Evolutionary conservation across 2,888 invertebrate species (phyloP), one percentile per base, ranked within the genome.

Genomic region (Hypena proboscidalis): DNA sequence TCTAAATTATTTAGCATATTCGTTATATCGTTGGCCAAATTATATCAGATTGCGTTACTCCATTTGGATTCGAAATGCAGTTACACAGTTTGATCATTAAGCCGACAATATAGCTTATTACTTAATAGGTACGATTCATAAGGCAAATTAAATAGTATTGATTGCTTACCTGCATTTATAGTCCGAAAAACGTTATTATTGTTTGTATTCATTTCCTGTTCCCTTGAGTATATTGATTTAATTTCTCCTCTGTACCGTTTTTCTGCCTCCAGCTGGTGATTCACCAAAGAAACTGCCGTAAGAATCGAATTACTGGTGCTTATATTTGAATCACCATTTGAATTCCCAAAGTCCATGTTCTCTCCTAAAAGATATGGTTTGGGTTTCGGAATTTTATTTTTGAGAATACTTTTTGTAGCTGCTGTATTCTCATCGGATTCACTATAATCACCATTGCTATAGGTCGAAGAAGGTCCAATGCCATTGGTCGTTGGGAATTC

Each of bases 301-400:
- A 75, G 62, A 34, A 71, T 74, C 45, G 56, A 49, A 20, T 70
- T 66, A 42, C 58, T 62, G 31, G 58, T 45, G 49, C 66, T 66
- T 46, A 71, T 65, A 34, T 61, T 67, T 34, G 48, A 41, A 49
- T 62, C 43, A 58, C 74, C 67, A 54, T 64, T 60, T 31, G 65
- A 48, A 25, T 58, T 50, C 78, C 90, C 87, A 78, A 90, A 81
- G 45, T 85, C 91, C 70, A 92, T 91, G 77, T 93, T 93, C 75
- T 94, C 94, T 35, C 95, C 95, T 66, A 95, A 86, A 74, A 94
- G 93, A 85, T 95, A 95, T 62, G 95, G 95, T 78, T 93, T 94
- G 68, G 95, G 95, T 76, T 95, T 95, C 25, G 93, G 88, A 32
- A 94, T 94, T 83, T 94, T 95, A 69, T 95, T 95, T 83, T 95